Base-by-base conservation (phyloP, 2,888 invertebrate species). In the Odiellus spinosus region DNA sequence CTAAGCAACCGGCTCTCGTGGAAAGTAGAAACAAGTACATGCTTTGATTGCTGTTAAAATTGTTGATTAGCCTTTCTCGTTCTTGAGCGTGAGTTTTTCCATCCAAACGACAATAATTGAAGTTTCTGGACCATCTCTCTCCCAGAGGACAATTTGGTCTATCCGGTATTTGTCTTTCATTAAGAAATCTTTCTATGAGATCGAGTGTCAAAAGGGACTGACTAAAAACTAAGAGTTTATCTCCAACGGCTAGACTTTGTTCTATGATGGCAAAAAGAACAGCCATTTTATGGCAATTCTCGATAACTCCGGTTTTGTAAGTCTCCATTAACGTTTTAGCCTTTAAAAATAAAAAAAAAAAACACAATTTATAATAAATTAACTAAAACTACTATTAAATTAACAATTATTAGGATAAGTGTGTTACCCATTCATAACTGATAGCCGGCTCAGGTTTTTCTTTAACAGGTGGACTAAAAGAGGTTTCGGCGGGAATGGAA, bases 131-230 rank as follows among this genome's bases (percentile, higher is more conserved):
- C 93, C 93, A 95, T 53, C 74, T 73, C 56, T 78, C 76, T 38
- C 70, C 45, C 8, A 43, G 38, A 11, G 44, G 40, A 34, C 49
- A 46, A 33, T 53, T 57, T 33, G 54, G 49, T 36, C 46, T 48
- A 49, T 67, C 65, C 10, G 74, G 73, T 33, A 76, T 67, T 56
- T 66, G 63, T 59, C 77, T 78, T 60, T 75, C 76, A 61, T 82
- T 81, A 53, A 96, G 72, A 65, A 88, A 90, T 62, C 87, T 83
- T 71, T 98, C 96, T 52, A 98, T 84, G 50, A 93, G 74, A 72
- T 91, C 87, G 55, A 98, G 69, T 1, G 96, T 96, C 58, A 93
- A 81, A 49, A 98, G 73, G 59, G 91, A 93, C 66, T 96, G 95
- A 59, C 93, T 93, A 66, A 98, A 98, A 3, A 96, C 76, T 46